Conservation (phyloP, 1,140 invertebrate genomes). For the Dendrolimus kikuchii region DNA sequence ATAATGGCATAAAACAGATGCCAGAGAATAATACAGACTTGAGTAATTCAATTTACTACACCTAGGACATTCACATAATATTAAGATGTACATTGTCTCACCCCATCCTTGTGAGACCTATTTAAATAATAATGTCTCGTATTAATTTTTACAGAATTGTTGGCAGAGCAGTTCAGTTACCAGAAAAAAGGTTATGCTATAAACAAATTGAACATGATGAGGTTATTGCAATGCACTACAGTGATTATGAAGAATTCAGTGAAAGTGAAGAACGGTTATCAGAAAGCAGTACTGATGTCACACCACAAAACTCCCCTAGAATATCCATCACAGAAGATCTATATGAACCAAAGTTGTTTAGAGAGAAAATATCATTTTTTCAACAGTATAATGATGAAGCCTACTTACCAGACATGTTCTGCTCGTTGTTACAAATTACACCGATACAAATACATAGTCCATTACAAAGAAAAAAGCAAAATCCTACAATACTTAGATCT, state of each 20-base stretch:
- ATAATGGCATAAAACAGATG: too few relatives aligned
- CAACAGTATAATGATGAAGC: slow-evolving; percentile 29
- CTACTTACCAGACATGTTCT: slow-evolving; percentile 43
- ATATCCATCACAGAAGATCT: slow-evolving; percentile 28
- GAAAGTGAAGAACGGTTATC: slow-evolving; percentile 57
- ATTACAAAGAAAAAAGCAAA: slow-evolving; percentile 39
- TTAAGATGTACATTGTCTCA: too few relatives aligned
- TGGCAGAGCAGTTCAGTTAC: slow-evolving; percentile 49
- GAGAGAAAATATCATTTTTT: slow-evolving; percentile 42
- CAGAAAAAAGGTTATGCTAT: slow-evolving; percentile 40
- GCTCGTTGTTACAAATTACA: slow-evolving; percentile 54
- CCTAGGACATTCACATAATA: too few relatives aligned
- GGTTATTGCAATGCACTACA: slow-evolving; percentile 64
- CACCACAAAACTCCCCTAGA: slow-evolving; percentile 56
- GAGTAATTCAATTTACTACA: too few relatives aligned
- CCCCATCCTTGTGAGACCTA: slow-evolving; percentile 2
- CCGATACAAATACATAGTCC: slow-evolving; percentile 56
- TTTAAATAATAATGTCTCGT: slow-evolving; percentile 6
- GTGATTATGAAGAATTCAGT: slow-evolving; percentile 58
- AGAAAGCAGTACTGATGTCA: slow-evolving; percentile 55
- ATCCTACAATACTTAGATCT: slow-evolving; percentile 56
- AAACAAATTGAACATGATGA: slow-evolving; percentile 59
- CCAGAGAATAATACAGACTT: too few relatives aligned
- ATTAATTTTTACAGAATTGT: slow-evolving; percentile 49
- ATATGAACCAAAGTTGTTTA: slow-evolving; percentile 31